These are phyloP conservation scores for Cantharis rustica DNA, from an alignment of 2,888 invertebrate genomes.

Conservation along the genomic window DNA sequence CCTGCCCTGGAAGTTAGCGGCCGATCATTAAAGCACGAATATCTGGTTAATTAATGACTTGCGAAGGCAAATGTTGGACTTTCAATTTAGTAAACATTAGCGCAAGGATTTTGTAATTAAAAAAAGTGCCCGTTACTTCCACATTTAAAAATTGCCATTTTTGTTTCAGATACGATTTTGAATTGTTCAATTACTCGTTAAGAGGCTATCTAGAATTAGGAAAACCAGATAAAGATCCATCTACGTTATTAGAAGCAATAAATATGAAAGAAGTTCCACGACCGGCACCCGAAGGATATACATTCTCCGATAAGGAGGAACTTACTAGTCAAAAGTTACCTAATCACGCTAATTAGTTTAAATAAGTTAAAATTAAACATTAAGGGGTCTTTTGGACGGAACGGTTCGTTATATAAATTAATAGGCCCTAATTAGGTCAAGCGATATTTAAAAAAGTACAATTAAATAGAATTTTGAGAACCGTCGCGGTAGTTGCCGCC, in stretches of 20 bases:
- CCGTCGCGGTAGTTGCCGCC: not conserved
- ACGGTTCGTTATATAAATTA: not conserved
- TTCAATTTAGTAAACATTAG: too few relatives aligned
- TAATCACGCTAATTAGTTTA: not conserved
- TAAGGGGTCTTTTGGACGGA: not conserved
- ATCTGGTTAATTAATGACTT: too few relatives aligned
- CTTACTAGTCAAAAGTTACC: conserved; percentile 10
- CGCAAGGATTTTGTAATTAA: too few relatives aligned
- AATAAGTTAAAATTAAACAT: not conserved
- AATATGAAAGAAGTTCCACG: conserved; percentile 44
- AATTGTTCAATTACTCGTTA: conserved; percentile 83
- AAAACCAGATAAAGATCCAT: conserved; percentile 52
- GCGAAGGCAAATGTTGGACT: too few relatives aligned
- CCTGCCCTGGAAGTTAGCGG: too few relatives aligned
- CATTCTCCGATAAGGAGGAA: conserved; percentile 4
- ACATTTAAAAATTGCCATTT: conserved; percentile 1
- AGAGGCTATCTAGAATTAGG: conserved; percentile 70
- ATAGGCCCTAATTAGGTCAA: not conserved
- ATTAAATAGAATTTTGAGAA: not conserved
- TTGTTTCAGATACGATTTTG: conserved; percentile 78
- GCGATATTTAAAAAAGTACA: not conserved
- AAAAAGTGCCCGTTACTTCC: not conserved
- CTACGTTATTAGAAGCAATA: conserved; percentile 49
- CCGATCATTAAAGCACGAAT: not conserved
- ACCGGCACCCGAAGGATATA: conserved; percentile 10